A percentile compares a stretch with the other conserved stretches of the same genome.
These are phyloP conservation scores for Numenius phaeopus DNA, from an alignment of 2,797 vertebrate genomes.

Conservation along the genomic window DNA sequence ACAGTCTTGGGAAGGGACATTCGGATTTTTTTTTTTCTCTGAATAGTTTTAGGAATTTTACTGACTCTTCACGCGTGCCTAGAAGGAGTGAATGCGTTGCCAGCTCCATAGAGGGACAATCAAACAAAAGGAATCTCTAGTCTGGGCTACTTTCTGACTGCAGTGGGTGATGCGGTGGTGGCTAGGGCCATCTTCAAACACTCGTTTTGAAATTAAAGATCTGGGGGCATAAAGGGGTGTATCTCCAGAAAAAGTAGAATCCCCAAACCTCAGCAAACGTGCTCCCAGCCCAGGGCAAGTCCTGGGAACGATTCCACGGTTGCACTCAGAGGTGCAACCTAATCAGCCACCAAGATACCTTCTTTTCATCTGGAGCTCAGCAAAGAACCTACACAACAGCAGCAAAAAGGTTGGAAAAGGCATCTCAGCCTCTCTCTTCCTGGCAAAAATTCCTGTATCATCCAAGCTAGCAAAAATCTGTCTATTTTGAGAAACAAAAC, in stretches of 20 bases:
- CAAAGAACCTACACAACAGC: neutral
- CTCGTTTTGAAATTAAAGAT: neutral
- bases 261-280: neutral
- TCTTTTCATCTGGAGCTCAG: neutral
- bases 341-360: neutral
- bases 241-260: neutral
- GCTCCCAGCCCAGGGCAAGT: neutral
- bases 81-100: neutral
- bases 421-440: neutral
- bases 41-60: neutral
- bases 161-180: neutral
- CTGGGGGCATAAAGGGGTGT: neutral
- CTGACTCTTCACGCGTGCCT: neutral
- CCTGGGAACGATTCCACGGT: neutral
- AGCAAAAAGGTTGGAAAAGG: neutral
- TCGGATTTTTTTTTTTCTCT: neutral
- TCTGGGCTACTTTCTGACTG: neutral
- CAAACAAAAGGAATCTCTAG: neutral
- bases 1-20: neutral
- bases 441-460: neutral
- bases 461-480: neutral
- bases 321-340: neutral
- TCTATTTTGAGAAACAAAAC: constrained; percentile 13
- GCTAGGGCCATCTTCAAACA: neutral
- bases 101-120: neutral